phyloP scores from a whole-genome alignment of 1,140 invertebrate genomes.

The Bombus polaris region DNA sequence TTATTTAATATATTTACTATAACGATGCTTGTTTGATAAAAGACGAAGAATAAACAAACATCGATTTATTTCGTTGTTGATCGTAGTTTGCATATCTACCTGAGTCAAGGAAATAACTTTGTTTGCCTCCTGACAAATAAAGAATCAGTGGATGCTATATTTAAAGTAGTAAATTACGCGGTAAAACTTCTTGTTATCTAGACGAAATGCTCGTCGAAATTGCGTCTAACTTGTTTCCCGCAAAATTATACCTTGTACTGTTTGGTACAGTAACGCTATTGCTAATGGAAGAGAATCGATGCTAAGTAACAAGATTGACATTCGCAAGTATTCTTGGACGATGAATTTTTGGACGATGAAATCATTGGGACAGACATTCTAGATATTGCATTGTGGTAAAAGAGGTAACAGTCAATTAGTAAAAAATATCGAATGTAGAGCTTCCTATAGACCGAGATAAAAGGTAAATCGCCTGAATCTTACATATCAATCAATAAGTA shows the following conservation, averaged over 20 bases:
- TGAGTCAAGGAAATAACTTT: not conserved
- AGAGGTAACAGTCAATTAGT: not conserved
- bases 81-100: not conserved
- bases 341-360: conserved; percentile 16
- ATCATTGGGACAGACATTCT: not conserved
- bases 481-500: not conserved
- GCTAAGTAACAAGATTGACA: conserved; percentile 27
- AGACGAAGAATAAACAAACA: not conserved
- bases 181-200: conserved; percentile 2
- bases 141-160: not conserved
- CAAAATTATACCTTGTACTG: not conserved
- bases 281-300: conserved; percentile 14
- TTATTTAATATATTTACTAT: too few species aligned
- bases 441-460: too few species aligned
- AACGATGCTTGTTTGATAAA: not conserved
- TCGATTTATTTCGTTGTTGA: too few species aligned
- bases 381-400: conserved; percentile 6
- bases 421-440: not conserved
- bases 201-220: conserved; percentile 1
- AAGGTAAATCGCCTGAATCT: not conserved
- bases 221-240: not conserved
- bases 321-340: not conserved
- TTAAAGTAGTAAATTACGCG: conserved; percentile 22
- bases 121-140: not conserved
- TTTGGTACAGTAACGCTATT: not conserved